Percentiles rank a stretch among this genome's conserved stretches.
phyloP scores from a whole-genome alignment of 2,888 invertebrate genomes.

The Pardosa pseudoannulata region DNA sequence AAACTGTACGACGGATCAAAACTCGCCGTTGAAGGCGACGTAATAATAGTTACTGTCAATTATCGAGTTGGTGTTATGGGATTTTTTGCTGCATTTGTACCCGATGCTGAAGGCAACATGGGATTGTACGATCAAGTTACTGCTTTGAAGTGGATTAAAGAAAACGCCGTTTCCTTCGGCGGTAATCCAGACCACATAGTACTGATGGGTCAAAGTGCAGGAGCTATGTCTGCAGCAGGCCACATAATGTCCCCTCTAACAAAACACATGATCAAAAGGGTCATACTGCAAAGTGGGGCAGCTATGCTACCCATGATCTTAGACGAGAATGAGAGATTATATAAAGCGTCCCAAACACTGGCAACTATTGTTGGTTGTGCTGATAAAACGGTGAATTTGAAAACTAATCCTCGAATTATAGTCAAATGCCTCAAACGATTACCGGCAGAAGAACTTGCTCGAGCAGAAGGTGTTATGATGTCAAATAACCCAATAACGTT shows the following conservation, averaged over 20 bases:
- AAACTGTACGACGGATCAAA: conserved; percentile 43
- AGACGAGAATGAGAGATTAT: conserved; percentile 30
- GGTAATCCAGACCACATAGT: conserved; percentile 62
- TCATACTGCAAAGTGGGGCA: conserved; percentile 62
- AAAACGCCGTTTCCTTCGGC: conserved; percentile 48
- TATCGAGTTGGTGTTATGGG: conserved; percentile 68
- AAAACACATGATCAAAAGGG: conserved; percentile 52
- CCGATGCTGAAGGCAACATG: conserved; percentile 67
- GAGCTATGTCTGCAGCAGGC: conserved; percentile 34
- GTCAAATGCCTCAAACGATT: conserved; percentile 57
- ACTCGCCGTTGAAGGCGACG: conserved; percentile 49
- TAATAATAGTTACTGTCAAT: conserved; percentile 63
- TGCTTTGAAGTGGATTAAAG: conserved; percentile 64
- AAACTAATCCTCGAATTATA: conserved; percentile 19
- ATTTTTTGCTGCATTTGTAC: conserved; percentile 56
- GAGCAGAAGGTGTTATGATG: conserved; percentile 35
- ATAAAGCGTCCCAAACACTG: conserved; percentile 17
- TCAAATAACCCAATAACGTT: conserved; percentile 53
- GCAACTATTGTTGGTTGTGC: conserved; percentile 52
- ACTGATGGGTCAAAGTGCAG: conserved; percentile 68
- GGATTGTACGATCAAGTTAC: conserved; percentile 66
- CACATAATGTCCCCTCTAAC: conserved; percentile 61
- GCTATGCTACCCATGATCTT: conserved; percentile 28
- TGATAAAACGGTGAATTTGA: conserved; percentile 31
- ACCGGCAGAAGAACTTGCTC: conserved; percentile 26